These are phyloP conservation scores for Larimichthys crocea DNA, from an alignment of 2,113 vertebrate genomes.

Conservation along the genomic window DNA sequence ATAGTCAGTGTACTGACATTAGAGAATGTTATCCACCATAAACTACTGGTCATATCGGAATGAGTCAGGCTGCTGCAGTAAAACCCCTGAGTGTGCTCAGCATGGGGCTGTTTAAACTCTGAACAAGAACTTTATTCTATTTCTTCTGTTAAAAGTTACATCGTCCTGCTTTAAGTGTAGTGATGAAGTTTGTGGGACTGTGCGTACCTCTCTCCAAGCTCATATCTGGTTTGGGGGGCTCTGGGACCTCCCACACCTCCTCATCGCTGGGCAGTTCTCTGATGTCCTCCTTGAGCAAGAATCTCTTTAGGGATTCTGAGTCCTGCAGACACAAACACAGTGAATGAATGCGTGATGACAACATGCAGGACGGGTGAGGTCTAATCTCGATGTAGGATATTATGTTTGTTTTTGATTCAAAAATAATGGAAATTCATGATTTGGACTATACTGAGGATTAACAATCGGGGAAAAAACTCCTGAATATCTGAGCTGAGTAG, in stretches of 20 bases:
- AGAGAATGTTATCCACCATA: neutral
- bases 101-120: too few species aligned
- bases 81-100: neutral
- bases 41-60: neutral
- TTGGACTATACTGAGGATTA: neutral
- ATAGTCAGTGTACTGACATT: neutral
- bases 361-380: neutral
- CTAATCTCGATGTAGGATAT: neutral
- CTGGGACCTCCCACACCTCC: conserved; percentile 83
- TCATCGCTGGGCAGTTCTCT: conserved; percentile 77
- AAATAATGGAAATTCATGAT: neutral
- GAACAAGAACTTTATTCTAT: neutral
- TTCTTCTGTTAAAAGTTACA: neutral
- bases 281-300: conserved; percentile 75
- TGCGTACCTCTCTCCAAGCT: conserved; percentile 62
- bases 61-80: neutral
- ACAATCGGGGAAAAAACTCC: neutral
- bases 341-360: neutral
- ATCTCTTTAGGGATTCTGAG: conserved; percentile 61
- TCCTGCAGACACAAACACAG: conserved; percentile 64
- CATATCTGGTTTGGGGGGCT: conserved; percentile 62
- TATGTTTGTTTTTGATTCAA: neutral
- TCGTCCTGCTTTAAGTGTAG: neutral
- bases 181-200: neutral
- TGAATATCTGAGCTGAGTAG: neutral